phyloP scores from a whole-genome alignment of 2,113 vertebrate genomes.

The Eulemur rufifrons region DNA sequence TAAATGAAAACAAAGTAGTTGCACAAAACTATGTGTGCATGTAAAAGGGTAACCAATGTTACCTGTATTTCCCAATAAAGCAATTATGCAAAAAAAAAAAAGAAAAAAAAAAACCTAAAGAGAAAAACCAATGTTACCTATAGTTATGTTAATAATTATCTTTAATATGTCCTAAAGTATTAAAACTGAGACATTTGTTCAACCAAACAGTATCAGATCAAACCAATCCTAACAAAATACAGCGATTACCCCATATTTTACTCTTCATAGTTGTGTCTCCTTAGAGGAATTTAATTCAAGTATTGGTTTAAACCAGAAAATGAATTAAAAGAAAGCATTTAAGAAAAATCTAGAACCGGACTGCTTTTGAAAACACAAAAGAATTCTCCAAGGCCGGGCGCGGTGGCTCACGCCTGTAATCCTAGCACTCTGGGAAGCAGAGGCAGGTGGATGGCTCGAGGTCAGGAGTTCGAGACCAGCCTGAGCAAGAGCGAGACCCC shows the following conservation, averaged over 20 bases:
- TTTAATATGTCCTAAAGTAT: neutral
- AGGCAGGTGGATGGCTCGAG: too few relatives aligned
- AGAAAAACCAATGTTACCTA: neutral
- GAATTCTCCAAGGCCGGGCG: neutral
- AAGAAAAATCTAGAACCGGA: neutral
- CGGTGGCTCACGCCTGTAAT: too few relatives aligned
- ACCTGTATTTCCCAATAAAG: too few relatives aligned
- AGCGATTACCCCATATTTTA: neutral
- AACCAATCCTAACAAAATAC: neutral
- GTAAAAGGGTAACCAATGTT: neutral
- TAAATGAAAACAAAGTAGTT: neutral
- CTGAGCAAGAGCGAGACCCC: too few relatives aligned
- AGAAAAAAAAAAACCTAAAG: too few relatives aligned
- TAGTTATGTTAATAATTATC: neutral
- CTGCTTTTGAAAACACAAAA: neutral
- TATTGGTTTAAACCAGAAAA: neutral
- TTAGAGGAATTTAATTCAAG: neutral
- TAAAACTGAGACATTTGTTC: neutral
- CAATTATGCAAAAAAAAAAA: too few relatives aligned
- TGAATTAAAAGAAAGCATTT: neutral
- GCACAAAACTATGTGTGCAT: neutral
- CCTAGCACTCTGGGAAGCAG: too few relatives aligned
- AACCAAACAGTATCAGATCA: neutral
- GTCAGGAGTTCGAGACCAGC: too few relatives aligned
- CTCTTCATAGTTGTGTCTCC: neutral